Evolutionary conservation across 2,888 invertebrate species (phyloP).

Genomic region (Lissonota sp.): DNA sequence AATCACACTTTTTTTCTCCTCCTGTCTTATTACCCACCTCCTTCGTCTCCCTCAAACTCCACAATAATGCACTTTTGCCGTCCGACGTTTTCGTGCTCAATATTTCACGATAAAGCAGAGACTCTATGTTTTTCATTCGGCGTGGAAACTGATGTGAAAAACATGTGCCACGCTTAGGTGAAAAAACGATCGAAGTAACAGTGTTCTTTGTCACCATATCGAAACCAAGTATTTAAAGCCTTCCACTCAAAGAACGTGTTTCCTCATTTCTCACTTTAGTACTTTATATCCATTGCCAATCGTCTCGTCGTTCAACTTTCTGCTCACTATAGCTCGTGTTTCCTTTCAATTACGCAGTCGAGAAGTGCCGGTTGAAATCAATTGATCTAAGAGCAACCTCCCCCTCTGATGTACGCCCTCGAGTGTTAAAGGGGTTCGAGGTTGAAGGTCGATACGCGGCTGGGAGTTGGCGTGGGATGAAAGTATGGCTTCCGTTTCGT

Average conservation of each 20-base stretch:
- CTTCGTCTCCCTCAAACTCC: conserved; percentile 15
- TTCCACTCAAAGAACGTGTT: conserved; percentile 9
- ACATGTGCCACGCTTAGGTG: too few relatives aligned
- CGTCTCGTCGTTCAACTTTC: conserved; percentile 60
- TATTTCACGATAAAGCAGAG: too few relatives aligned
- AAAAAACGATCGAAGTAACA: too few relatives aligned
- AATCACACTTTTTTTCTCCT: too few relatives aligned
- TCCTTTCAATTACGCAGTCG: conserved; percentile 71
- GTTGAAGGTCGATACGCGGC: conserved; percentile 58
- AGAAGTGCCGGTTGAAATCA: conserved; percentile 65
- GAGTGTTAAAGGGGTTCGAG: conserved; percentile 63
- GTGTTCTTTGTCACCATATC: too few relatives aligned
- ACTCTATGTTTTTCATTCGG: too few relatives aligned
- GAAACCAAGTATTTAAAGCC: too few relatives aligned
- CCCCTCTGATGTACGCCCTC: too few relatives aligned
- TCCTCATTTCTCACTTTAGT: conserved; percentile 31
- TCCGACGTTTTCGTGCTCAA: too few relatives aligned
- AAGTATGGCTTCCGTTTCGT: conserved; percentile 43
- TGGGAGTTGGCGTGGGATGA: conserved; percentile 48
- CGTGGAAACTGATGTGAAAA: too few relatives aligned
- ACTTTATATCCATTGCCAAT: conserved; percentile 54
- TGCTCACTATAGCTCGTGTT: conserved; percentile 47
- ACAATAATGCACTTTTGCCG: conserved; percentile 46
- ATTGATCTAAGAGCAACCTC: conserved; percentile 73
- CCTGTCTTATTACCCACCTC: conserved; percentile 13